Evolutionary conservation across 2,888 invertebrate species (phyloP), one percentile per base, ranked within the genome.

Genomic region (Chrysina gloriosa): DNA sequence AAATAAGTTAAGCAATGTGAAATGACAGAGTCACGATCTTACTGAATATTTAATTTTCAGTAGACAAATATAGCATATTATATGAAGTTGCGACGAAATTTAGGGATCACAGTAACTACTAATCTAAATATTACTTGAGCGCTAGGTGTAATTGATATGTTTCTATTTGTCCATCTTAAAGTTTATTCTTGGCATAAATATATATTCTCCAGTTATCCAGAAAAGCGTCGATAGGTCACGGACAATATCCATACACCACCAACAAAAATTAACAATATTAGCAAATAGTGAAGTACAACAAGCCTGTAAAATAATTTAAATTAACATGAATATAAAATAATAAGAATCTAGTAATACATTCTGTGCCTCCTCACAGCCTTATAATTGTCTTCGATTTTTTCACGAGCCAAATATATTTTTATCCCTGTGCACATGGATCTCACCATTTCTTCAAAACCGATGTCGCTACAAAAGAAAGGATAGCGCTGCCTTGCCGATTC

Each of bases 311-410:
- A 52, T 29, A 7, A n/a, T n/a, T n/a, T 31, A 50, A 7, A 23
- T 2, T 11, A 9, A 48, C n/a, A 47, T 7, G 3, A 7, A 19
- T 2, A 5, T 3, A 11, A 48, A 11, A 25, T 3, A 5, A 6
- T 23, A 4, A 6, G 48, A 25, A 9, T 27, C 1, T n/a, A 16
- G 11, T 29, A 29, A 1, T 58, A 58, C 58, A 58, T 58, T 42
- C 25, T 25, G 11, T 58, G 39, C 4, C 14, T 58, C 5, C 14
- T 39, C 2, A 25, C 5, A 3, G 58, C 58, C 14, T 25, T 39
- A 9, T 42, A 14, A 7, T 58, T 58, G 14, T 39, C 39, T 39
- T 58, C 58, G 14, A 58, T 1, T 4, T 25, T 39, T 9, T 58
- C 58, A 3, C 42, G 39, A 4, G 14, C 39, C 2, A 58, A 27